Conservation (phyloP, 2,113 vertebrate genomes). For the Monopterus albus region DNA sequence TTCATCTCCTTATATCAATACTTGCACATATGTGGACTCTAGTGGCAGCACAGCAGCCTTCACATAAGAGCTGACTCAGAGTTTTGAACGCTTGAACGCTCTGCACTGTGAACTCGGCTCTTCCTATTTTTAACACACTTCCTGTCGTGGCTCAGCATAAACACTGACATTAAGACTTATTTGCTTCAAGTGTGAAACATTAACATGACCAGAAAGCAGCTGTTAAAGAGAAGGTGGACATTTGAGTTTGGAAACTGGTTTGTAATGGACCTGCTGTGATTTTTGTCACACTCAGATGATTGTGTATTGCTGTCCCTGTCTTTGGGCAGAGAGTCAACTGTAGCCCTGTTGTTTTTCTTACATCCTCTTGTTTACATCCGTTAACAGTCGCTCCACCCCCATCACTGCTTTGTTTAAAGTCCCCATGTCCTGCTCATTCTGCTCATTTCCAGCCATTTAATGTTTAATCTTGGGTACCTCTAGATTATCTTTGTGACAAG, state of each 20-base stretch:
- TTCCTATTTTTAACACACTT: constrained; percentile 26
- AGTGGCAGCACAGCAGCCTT: no score
- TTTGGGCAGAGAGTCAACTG: constrained; percentile 40
- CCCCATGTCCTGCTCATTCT: no score
- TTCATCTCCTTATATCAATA: no score
- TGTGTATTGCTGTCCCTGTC: background rate
- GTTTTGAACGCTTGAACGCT: constrained; percentile 31
- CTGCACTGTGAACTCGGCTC: background rate
- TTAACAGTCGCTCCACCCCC: background rate
- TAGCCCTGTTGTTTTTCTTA: constrained; percentile 24
- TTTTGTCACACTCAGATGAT: background rate
- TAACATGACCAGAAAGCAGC: background rate
- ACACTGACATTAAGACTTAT: background rate
- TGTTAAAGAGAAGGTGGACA: constrained; percentile 3
- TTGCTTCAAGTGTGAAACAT: background rate
- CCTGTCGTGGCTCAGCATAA: background rate
- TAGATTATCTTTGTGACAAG: no score
- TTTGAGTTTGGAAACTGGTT: background rate
- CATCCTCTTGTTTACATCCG: constrained; percentile 64
- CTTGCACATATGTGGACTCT: no score
- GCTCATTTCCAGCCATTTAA: no score
- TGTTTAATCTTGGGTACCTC: no score
- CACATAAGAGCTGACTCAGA: constrained; percentile 8
- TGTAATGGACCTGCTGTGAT: constrained; percentile 10
- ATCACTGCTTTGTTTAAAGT: background rate